Conservation (phyloP, 2,888 invertebrate genomes). For the Ferrisia virgata region DNA sequence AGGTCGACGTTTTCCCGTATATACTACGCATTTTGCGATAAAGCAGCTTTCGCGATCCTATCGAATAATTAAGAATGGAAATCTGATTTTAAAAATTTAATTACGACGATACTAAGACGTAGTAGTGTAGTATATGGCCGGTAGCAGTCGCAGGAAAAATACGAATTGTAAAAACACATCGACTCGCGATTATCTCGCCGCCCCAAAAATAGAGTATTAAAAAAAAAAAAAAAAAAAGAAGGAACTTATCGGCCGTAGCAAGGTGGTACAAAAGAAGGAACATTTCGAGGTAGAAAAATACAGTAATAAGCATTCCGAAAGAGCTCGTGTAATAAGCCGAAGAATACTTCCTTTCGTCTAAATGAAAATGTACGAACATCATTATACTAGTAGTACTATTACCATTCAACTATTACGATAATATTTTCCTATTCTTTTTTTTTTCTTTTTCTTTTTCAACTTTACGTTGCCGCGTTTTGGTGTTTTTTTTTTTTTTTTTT, state of each 20-base stretch:
- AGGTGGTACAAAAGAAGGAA: background rate
- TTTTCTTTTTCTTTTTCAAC: background rate
- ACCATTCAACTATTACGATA: conserved; percentile 1
- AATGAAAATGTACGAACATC: conserved; percentile 6
- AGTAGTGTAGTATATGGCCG: background rate
- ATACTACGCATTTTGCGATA: background rate
- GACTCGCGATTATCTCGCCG: background rate
- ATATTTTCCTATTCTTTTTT: background rate
- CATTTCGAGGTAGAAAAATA: background rate
- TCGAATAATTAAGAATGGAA: background rate
- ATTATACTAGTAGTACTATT: background rate
- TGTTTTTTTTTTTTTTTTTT: background rate
- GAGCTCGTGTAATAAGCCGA: background rate
- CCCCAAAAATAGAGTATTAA: background rate
- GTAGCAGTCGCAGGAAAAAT: background rate
- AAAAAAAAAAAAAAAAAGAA: background rate
- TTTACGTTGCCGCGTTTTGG: background rate
- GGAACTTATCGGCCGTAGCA: background rate
- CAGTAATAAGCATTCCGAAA: background rate
- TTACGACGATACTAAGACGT: background rate
- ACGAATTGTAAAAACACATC: background rate
- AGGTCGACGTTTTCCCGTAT: no score
- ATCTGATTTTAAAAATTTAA: background rate
- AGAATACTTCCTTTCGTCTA: conserved; percentile 1
- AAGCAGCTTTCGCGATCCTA: background rate